Conservation (phyloP, 2,113 vertebrate species). For the Lagopus muta region DNA sequence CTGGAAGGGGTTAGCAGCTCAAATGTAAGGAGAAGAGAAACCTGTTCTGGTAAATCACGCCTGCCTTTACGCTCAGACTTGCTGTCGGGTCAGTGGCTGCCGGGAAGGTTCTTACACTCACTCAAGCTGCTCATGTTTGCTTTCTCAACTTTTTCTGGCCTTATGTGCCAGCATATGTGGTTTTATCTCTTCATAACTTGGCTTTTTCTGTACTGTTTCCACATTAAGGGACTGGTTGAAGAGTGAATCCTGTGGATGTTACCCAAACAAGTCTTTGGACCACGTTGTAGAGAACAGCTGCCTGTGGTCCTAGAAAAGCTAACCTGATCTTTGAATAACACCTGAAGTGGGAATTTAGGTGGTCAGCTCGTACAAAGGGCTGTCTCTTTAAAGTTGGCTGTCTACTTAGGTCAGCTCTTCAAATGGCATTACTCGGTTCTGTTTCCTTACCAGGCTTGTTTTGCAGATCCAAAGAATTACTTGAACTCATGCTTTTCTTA, state of each 20-base stretch:
- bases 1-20: not conserved
- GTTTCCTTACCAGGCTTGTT: not conserved
- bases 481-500: not conserved
- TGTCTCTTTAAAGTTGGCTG: not conserved
- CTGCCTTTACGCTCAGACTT: not conserved
- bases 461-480: not conserved
- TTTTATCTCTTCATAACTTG: not conserved
- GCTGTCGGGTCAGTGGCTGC: not conserved
- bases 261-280: not conserved
- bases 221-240: not conserved
- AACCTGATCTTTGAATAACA: slow-evolving; percentile 3
- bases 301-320: not conserved
- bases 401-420: not conserved
- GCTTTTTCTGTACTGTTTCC: not conserved
- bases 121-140: not conserved
- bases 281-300: not conserved
- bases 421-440: not conserved
- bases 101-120: not conserved
- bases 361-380: not conserved
- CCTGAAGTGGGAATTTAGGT: slow-evolving; percentile 20
- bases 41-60: not conserved
- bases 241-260: not conserved
- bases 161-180: not conserved
- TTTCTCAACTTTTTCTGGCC: not conserved
- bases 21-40: not conserved